Percentiles rank a stretch among this genome's conserved stretches.
Conservation (phyloP, 2,797 vertebrate species). For the Phrynocephalus forsythii region DNA sequence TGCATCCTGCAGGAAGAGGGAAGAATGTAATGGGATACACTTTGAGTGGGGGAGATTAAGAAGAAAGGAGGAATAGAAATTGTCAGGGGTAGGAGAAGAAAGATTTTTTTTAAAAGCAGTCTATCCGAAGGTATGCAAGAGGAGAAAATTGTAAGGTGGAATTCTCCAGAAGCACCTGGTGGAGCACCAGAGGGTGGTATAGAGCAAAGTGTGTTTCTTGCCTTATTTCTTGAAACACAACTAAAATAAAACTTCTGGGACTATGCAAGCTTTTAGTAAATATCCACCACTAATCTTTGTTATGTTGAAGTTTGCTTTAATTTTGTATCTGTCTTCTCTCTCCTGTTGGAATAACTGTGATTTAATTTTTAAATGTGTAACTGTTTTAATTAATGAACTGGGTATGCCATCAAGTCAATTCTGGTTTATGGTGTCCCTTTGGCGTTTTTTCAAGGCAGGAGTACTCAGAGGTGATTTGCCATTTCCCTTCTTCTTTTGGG, state of each 20-base stretch:
- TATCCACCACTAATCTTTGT: background rate
- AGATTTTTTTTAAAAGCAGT: background rate
- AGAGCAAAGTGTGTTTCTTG: slow-evolving; percentile 22
- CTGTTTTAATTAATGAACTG: no score
- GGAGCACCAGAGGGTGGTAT: slow-evolving; percentile 43
- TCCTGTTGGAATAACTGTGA: no score
- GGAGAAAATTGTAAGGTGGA: slow-evolving; percentile 1
- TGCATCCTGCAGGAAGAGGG: slow-evolving; percentile 10
- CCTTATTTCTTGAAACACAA: background rate
- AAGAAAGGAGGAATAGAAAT: background rate
- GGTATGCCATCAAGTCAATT: no score
- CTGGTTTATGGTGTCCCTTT: no score
- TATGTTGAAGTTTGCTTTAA: background rate
- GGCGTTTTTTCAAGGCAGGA: no score
- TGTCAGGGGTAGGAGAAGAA: background rate
- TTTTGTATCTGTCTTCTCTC: background rate
- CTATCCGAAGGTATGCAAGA: background rate
- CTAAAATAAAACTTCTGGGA: background rate
- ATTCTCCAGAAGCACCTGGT: slow-evolving; percentile 2
- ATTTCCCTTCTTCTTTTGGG: no score
- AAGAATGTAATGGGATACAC: slow-evolving; percentile 9
- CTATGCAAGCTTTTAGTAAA: background rate
- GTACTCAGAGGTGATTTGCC: no score
- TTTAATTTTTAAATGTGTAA: background rate
- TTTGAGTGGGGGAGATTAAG: background rate